These are phyloP conservation scores for Dolomedes plantarius DNA, from an alignment of 2,888 invertebrate species.

Conservation along the genomic window DNA sequence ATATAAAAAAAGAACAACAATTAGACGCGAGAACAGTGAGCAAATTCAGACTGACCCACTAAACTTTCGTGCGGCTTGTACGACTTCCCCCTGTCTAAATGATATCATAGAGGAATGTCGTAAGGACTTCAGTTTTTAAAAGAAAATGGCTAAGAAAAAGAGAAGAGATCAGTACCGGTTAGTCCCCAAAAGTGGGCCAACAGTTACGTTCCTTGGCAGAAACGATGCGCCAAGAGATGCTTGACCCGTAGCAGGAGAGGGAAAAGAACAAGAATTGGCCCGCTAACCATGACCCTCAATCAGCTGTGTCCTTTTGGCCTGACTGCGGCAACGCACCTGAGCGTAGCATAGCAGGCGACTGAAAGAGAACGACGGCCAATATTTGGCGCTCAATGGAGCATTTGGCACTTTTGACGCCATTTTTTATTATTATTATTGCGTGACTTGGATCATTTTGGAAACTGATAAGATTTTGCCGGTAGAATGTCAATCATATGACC, in stretches of 20 bases:
- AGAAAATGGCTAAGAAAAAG: neutral
- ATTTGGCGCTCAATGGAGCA: constrained; percentile 9
- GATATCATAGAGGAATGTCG: neutral
- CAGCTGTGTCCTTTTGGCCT: constrained; percentile 67
- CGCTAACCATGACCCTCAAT: constrained; percentile 67
- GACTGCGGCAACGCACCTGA: constrained; percentile 9
- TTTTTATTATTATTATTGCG: too few relatives aligned
- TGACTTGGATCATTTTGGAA: too few relatives aligned
- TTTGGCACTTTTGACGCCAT: neutral
- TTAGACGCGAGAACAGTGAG: neutral
- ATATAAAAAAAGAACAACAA: too few relatives aligned
- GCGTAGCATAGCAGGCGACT: constrained; percentile 18
- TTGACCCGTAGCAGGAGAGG: constrained; percentile 46
- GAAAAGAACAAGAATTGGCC: constrained; percentile 44
- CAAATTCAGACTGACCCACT: neutral
- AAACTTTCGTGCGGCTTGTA: neutral
- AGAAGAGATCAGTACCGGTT: neutral
- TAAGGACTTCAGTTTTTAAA: neutral
- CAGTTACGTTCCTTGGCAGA: constrained; percentile 21
- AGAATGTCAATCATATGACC: too few relatives aligned
- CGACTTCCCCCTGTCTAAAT: neutral
- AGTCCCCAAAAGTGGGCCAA: constrained; percentile 35
- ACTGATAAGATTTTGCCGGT: too few relatives aligned
- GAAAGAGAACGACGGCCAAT: constrained; percentile 24
- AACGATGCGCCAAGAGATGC: constrained; percentile 45